Evolutionary conservation across 2,113 vertebrate genomes (phyloP).

Genomic region (Megalops atlanticus): DNA sequence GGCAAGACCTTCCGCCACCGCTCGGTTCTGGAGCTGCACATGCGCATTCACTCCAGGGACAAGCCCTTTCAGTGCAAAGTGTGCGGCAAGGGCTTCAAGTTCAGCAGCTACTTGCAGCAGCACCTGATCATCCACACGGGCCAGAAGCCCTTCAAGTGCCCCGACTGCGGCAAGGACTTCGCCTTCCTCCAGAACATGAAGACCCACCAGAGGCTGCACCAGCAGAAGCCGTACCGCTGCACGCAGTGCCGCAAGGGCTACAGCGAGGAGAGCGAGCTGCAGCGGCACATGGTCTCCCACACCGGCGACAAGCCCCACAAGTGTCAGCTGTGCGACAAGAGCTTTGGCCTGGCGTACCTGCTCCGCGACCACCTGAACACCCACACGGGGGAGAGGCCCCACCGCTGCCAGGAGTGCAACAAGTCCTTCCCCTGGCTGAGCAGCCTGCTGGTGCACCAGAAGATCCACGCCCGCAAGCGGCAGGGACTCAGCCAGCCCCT

Average conservation of each 20-base stretch:
- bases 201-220: conserved; percentile 74
- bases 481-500: conserved; percentile 51
- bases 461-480: conserved; percentile 70
- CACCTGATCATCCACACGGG: conserved; percentile 76
- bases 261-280: conserved; percentile 70
- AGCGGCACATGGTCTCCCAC: conserved; percentile 73
- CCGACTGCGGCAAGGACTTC: conserved; percentile 76
- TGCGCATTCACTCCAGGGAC: conserved; percentile 74
- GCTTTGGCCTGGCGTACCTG: conserved; percentile 72
- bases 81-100: conserved; percentile 72
- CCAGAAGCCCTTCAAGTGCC: conserved; percentile 74
- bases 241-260: conserved; percentile 76
- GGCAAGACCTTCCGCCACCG: conserved; percentile 72
- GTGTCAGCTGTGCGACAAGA: conserved; percentile 71
- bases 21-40: conserved; percentile 74
- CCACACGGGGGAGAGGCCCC: conserved; percentile 75
- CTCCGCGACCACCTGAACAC: conserved; percentile 78
- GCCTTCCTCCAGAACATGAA: conserved; percentile 77
- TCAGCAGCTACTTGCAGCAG: conserved; percentile 75
- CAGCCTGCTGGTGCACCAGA: conserved; percentile 74
- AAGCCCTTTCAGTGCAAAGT: conserved; percentile 74
- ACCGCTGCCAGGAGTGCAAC: conserved; percentile 71
- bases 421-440: conserved; percentile 77
- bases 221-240: conserved; percentile 75
- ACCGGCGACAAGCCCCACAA: conserved; percentile 73